Percentiles rank a stretch among this genome's conserved stretches.
These are phyloP conservation scores for Homarus americanus DNA, from an alignment of 1,140 invertebrate genomes.

Conservation along the genomic window DNA sequence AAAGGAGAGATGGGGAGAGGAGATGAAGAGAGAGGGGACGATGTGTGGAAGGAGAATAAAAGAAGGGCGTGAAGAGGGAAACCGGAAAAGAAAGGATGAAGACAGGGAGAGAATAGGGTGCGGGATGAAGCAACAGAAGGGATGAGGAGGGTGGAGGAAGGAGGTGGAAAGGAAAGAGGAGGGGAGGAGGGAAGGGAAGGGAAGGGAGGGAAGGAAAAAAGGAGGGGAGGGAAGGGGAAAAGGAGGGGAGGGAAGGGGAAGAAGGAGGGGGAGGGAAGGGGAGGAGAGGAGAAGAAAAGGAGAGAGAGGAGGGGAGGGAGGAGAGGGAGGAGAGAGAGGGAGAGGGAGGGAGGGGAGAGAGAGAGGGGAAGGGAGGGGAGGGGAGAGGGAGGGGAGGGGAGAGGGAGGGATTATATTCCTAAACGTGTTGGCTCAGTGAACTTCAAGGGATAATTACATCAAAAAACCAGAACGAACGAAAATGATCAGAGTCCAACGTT, in stretches of 20 bases:
- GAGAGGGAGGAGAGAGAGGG: not conserved
- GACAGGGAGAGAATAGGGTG: not conserved
- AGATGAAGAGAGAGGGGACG: not conserved
- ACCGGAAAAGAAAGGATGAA: too few species aligned
- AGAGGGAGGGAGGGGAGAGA: not conserved
- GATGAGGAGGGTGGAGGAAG: too few species aligned
- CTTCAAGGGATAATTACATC: too few species aligned
- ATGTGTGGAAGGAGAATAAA: not conserved
- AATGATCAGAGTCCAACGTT: too few species aligned
- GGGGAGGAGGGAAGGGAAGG: too few species aligned
- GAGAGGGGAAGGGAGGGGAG: not conserved
- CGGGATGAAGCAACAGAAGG: not conserved
- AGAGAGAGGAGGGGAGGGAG: not conserved
- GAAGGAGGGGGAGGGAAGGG: not conserved
- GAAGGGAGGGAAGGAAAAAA: conserved; percentile 1
- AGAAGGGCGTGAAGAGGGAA: too few species aligned
- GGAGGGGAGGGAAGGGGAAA: conserved; percentile 6
- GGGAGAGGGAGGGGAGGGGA: conserved; percentile 1
- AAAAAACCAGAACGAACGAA: too few species aligned
- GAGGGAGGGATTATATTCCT: not conserved
- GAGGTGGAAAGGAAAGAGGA: not conserved
- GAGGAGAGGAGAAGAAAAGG: not conserved
- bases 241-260: not conserved
- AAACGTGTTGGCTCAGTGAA: too few species aligned
- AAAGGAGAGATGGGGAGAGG: not conserved